phyloP scores from a whole-genome alignment of 2,797 vertebrate species.

The Heteromormyrus szaboi region DNA sequence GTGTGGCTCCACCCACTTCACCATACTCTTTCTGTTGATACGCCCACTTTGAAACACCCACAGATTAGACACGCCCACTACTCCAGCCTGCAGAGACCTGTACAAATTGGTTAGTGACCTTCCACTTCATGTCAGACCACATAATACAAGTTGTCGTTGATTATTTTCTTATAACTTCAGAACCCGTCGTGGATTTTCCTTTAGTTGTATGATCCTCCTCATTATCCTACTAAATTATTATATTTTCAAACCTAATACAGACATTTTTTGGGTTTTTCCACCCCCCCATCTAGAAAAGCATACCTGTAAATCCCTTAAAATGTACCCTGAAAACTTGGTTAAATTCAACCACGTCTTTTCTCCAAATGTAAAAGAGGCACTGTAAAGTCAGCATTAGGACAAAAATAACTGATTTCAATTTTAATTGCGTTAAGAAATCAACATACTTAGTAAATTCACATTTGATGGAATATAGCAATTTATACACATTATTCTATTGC shows the following conservation, averaged over 20 bases:
- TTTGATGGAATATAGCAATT: conserved; percentile 63
- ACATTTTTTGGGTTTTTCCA: neutral
- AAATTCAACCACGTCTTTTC: neutral
- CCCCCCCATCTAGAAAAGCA: neutral
- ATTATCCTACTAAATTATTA: neutral
- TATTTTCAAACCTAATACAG: neutral
- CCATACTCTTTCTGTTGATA: neutral
- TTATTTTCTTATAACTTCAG: neutral
- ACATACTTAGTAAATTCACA: conserved; percentile 71
- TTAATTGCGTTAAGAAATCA: conserved; percentile 79
- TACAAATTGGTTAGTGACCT: neutral
- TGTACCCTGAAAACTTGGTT: neutral
- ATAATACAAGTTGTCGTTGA: neutral
- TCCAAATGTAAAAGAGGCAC: neutral
- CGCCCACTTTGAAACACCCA: neutral
- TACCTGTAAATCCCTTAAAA: neutral
- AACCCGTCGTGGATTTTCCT: neutral
- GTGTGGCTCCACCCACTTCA: neutral
- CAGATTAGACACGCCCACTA: neutral
- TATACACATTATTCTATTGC: conserved; percentile 79
- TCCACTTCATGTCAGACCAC: neutral
- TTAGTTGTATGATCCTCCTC: neutral
- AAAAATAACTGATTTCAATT: conserved; percentile 18
- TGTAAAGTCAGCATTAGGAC: neutral
- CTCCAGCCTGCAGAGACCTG: neutral